phyloP scores from a whole-genome alignment of 2,888 invertebrate species.

The Drosophila gaucha region DNA sequence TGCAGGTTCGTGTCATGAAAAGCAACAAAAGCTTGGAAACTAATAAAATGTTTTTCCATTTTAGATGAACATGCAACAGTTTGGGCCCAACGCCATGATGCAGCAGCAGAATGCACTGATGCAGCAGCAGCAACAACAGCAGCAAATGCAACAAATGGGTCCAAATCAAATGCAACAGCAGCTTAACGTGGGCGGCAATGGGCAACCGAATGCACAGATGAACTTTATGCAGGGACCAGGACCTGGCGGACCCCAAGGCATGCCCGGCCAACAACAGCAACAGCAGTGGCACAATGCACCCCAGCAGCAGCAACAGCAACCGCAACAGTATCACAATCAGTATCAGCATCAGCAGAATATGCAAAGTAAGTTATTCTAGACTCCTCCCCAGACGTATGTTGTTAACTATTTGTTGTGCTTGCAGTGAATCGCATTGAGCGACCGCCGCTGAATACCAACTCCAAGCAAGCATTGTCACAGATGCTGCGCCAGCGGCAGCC shows the following conservation, averaged over 20 bases:
- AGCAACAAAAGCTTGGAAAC: not conserved
- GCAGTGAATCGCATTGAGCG: conserved; percentile 85
- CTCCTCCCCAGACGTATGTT: too few relatives aligned
- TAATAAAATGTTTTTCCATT: not conserved
- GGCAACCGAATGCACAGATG: conserved; percentile 82
- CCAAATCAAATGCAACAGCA: conserved; percentile 82
- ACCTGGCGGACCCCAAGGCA: conserved; percentile 72
- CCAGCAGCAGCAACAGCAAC: conserved; percentile 66
- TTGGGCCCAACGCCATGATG: conserved; percentile 80
- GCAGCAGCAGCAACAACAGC: conserved; percentile 82
- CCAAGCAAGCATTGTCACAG: conserved; percentile 93
- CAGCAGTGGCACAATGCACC: conserved; percentile 83
- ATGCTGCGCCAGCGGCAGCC: conserved; percentile 93
- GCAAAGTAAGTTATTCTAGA: conserved; percentile 69
- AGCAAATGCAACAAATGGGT: conserved; percentile 80
- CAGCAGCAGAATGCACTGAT: conserved; percentile 54
- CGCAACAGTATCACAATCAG: conserved; percentile 79
- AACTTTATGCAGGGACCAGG: conserved; percentile 82
- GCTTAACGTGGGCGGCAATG: conserved; percentile 76
- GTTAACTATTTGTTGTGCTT: conserved; percentile 11
- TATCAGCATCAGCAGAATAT: conserved; percentile 84
- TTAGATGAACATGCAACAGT: conserved; percentile 85
- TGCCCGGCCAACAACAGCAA: conserved; percentile 83
- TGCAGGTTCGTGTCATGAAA: conserved; percentile 75
- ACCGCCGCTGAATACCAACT: conserved; percentile 87